Base-by-base conservation (phyloP, 2,113 vertebrate genomes). In the Megaceryle maxima region DNA sequence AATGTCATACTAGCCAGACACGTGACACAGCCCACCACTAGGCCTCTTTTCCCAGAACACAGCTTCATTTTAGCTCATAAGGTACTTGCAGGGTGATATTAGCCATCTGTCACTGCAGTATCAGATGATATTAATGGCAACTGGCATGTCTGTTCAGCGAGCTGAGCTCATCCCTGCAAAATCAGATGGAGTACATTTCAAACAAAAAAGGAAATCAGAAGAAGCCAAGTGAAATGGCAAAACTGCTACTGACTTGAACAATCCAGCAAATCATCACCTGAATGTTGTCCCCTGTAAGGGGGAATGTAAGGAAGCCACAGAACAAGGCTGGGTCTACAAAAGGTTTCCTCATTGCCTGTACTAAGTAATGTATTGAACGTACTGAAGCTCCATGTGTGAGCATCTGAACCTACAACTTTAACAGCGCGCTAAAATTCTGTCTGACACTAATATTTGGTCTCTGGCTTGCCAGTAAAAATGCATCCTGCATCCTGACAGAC, bases 121-220 rank as follows among this genome's bases (percentile, higher is more conserved):
- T 90, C 57, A 50, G 90, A 82, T 90, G 60, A 94, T 94, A 87
- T 87, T 96, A 84, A 96, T 84, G 77, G 53, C 66, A 96, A 79
- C 66, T 94, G 96, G 83, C 62, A 25, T 19, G 48, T 75, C 90
- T 87, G 5, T 53, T 93, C 90, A 94, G 73, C 0, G 0, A 92
- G 57, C 44, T 90, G 86, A 95, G 88, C 72, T 93, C 88, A 93
- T 82, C 73, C 22, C 28, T 79, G 66, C 48, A 76, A 73, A 92
- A 93, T 96, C 86, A 76, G 56, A 77, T 19, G 46, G 51, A 84
- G 44, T 37, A 43, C 33, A 16, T 84, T 94, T 84, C 73, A 68
- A 82, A 88, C 17, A 59, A 72, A 53, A 77, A 80, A 16, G 56
- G 57, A 91, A 95, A 95, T 66, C 66, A 50, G n/a, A 82, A 87